Base-by-base conservation (phyloP, 2,113 vertebrate species). In the Hucho hucho region DNA sequence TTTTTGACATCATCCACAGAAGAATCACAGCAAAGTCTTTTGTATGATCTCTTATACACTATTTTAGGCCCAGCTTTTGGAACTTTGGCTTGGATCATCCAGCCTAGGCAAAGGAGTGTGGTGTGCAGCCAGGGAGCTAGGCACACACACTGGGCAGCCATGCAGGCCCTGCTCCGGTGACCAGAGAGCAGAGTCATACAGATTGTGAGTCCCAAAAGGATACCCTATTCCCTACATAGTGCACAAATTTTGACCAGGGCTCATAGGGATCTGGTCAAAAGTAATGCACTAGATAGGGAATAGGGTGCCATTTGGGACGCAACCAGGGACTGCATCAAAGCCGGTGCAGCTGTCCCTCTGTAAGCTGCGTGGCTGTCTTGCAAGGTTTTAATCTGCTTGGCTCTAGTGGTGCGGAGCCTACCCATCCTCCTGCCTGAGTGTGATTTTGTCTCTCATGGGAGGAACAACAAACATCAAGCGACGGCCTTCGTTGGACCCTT, bases 321-420 rank as follows among this genome's bases (percentile, higher is more conserved):
- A 9, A 70, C 80, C 18, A 56, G 49, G 5, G 49, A 13, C 49
- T 16, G 49, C 49, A 56, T 20, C 82, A 85, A 71, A 82, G 75
- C 78, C 37, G 37, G 7, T 37, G 7, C 83, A 78, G 69, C 68
- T 72, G 79, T 69, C 78, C 69, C 59, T 56, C 49, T 56, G 49
- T 83, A 80, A 86, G 89, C 79, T 79, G 49, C 70, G 81, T 73
- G 74, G 71, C 43, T 2, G 37, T 69, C 72, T 75, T 58, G 29
- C 18, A 14, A 76, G 70, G 75, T 74, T 79, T 73, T 67, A 37
- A 66, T 63, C 79, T 70, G 76, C 37, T 37, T 37, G 37, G 37
- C 37, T 37, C 37, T 37, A 37, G 37, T 37, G 37, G 28, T n/a
- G 72, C 71, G 37, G 7, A 56, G 70, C 11, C 18, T 28, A 4